phyloP scores from a whole-genome alignment of 2,113 vertebrate genomes.

The Larimichthys crocea region DNA sequence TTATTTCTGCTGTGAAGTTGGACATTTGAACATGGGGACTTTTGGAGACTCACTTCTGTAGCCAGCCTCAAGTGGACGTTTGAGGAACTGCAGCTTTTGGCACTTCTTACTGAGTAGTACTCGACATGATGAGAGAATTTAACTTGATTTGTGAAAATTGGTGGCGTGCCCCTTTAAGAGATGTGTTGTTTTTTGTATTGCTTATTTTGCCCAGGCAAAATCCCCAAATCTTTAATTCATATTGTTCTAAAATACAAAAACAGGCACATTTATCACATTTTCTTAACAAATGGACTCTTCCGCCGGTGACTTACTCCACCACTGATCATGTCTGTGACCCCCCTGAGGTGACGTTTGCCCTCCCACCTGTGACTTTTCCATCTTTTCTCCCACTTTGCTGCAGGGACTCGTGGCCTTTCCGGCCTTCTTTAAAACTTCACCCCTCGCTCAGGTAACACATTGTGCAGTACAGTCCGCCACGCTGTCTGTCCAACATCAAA shows the following conservation, averaged over 20 bases:
- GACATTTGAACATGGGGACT: too few species aligned
- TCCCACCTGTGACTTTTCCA: conserved; percentile 58
- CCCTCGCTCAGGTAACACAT: conserved; percentile 86
- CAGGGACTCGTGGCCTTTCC: conserved; percentile 87
- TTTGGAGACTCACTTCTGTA: too few species aligned
- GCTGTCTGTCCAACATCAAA: conserved; percentile 55
- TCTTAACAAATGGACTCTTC: background rate
- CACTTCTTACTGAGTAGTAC: background rate
- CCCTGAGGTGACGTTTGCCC: conserved; percentile 3
- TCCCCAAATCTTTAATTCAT: background rate
- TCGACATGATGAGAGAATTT: background rate
- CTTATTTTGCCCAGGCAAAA: background rate
- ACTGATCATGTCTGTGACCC: background rate
- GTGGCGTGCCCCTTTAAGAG: background rate
- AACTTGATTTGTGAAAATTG: background rate
- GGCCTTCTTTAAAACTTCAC: conserved; percentile 86
- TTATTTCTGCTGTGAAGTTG: too few species aligned
- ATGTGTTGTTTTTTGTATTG: background rate
- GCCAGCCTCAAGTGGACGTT: too few species aligned
- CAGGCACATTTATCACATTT: background rate
- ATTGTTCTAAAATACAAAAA: background rate
- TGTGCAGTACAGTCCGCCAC: conserved; percentile 38
- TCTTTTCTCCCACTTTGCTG: conserved; percentile 81
- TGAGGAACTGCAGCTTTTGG: too few species aligned
- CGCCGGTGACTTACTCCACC: background rate